A percentile compares a stretch with the other conserved stretches of the same genome.
These are phyloP conservation scores for Sciurus niger DNA, from an alignment of 2,113 vertebrate genomes.

Conservation along the genomic window DNA sequence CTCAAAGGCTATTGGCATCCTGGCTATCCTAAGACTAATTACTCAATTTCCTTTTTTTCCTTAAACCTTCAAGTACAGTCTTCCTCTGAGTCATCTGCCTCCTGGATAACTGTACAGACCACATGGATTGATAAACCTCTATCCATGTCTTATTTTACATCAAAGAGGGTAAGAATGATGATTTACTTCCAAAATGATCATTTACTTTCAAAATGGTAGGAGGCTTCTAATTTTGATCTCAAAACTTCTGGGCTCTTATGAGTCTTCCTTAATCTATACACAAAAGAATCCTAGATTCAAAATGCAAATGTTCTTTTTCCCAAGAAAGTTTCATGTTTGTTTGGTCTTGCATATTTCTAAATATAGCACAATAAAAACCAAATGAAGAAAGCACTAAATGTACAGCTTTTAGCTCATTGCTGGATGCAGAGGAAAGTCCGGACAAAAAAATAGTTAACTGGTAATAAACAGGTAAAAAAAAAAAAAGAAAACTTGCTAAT, in stretches of 20 bases:
- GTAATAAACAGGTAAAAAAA: background rate
- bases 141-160: background rate
- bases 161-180: background rate
- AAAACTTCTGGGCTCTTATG: background rate
- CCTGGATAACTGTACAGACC: background rate
- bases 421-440: background rate
- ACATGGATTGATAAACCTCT: background rate
- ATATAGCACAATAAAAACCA: conserved; percentile 14
- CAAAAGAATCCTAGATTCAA: conserved; percentile 10
- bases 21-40: background rate
- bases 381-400: background rate
- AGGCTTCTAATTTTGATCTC: background rate
- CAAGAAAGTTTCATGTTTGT: background rate
- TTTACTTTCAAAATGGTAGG: background rate
- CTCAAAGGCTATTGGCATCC: background rate
- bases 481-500: background rate
- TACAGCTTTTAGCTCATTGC: background rate
- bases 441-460: background rate
- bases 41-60: background rate
- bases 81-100: background rate
- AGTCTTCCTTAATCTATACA: background rate
- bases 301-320: background rate
- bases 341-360: background rate
- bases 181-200: background rate
- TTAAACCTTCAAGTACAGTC: background rate